A percentile compares a stretch with the other conserved stretches of the same genome.
These are phyloP conservation scores for Acanthacorydalis orientalis DNA, from an alignment of 2,888 invertebrate genomes.

Conservation along the genomic window DNA sequence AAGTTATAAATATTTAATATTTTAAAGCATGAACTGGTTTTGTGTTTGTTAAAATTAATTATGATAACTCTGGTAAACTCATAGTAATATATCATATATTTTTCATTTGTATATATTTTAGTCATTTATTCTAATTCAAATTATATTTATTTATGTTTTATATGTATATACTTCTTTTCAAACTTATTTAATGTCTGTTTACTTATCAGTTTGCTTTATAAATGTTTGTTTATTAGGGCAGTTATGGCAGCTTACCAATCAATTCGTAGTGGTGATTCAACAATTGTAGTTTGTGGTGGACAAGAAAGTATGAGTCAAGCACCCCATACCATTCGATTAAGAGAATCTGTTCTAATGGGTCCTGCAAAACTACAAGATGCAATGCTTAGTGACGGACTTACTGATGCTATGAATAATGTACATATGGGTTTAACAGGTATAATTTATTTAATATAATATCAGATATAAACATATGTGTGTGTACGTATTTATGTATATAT, in stretches of 20 bases:
- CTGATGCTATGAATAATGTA: slow-evolving; percentile 52
- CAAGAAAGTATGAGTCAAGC: slow-evolving; percentile 71
- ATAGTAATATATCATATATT: too few relatives aligned
- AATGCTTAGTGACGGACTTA: slow-evolving; percentile 52
- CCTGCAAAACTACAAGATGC: slow-evolving; percentile 42
- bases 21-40: background rate
- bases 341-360: slow-evolving; percentile 51
- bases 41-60: too few relatives aligned
- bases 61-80: background rate
- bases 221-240: slow-evolving; percentile 26
- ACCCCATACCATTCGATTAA: slow-evolving; percentile 45
- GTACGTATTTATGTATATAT: background rate
- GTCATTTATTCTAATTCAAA: too few relatives aligned
- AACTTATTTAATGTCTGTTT: too few relatives aligned
- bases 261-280: slow-evolving; percentile 45
- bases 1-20: slow-evolving; percentile 14
- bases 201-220: slow-evolving; percentile 2
- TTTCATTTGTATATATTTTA: slow-evolving; percentile 6
- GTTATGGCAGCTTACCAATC: slow-evolving; percentile 50
- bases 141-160: background rate
- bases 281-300: slow-evolving; percentile 59
- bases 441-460: background rate
- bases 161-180: too few relatives aligned
- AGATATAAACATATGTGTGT: background rate
- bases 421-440: slow-evolving; percentile 68